Base-by-base conservation (phyloP, 2,797 vertebrate species). In the Gallinago nigripennis region DNA sequence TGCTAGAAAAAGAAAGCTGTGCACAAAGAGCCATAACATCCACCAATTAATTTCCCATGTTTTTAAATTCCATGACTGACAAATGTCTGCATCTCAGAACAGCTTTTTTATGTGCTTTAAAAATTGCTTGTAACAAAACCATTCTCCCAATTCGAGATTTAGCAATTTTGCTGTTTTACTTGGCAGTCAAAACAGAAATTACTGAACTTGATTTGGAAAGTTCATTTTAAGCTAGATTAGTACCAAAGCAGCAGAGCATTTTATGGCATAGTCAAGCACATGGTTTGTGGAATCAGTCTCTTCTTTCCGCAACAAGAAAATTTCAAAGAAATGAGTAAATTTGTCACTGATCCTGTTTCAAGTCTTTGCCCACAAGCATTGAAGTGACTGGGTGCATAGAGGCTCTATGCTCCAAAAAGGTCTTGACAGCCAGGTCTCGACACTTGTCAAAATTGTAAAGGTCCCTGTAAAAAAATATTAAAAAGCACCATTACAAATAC, bases 361-460 rank as follows among this genome's bases (percentile, higher is more conserved):
- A 97, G 85, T 99, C 99, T 81, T 98, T 99, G 88, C 98, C 97
- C 82, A 99, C 98, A 73, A 99, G 98, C 95, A 97, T 98, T 5
- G 98, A 96, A 8, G 99, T 99, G 93, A 99, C 98, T 0, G 98
- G 98, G 79, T 99, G 99, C 99, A 99, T 99, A 16, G 90, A 97
- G 0, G 91, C 96, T 65, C 97, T 98, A 54, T 99, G 97, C 79
- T 98, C 97, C 66, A 97, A 85, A 92, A 99, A 99, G 2, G 97
- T 70, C 11, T 64, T 95, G 57, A 99, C 85, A 0, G 99, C 97
- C 96, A 98, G 97, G 17, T 98, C 98, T 2, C 60, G 98, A 82
- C 96, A 98, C 94, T 99, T 99, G 10, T 99, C 98, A 86, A 99
- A 99, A 96, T 93, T 97, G 51, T 98, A 98, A 28, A 99, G 98